phyloP scores from a whole-genome alignment of 2,797 vertebrate species.

The Iguana delicatissima region DNA sequence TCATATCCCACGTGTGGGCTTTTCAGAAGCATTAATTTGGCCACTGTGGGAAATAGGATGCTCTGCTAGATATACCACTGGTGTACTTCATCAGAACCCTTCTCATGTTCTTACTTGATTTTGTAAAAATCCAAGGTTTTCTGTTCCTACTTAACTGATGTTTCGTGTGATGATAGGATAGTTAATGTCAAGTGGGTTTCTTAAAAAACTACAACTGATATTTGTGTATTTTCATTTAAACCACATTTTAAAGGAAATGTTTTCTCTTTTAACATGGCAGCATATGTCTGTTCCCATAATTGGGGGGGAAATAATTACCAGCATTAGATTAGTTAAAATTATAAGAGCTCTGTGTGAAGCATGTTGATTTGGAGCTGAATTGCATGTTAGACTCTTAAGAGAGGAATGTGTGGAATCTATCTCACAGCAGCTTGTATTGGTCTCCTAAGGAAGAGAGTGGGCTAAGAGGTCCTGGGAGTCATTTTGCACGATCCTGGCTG shows the following conservation, averaged over 20 bases:
- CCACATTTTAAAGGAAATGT: slow-evolving; percentile 44
- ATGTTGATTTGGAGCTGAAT: slow-evolving; percentile 55
- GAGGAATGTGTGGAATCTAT: slow-evolving; percentile 31
- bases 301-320: slow-evolving; percentile 57
- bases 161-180: slow-evolving; percentile 17
- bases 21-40: neutral
- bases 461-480: neutral
- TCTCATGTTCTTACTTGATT: slow-evolving; percentile 35
- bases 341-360: slow-evolving; percentile 60
- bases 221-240: slow-evolving; percentile 48
- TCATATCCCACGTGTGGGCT: neutral
- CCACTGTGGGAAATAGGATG: neutral
- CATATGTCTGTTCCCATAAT: slow-evolving; percentile 50
- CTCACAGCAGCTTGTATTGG: neutral
- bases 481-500: neutral
- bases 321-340: slow-evolving; percentile 71
- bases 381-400: slow-evolving; percentile 18
- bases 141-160: neutral
- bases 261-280: slow-evolving; percentile 20
- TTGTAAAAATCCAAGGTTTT: slow-evolving; percentile 39
- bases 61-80: neutral
- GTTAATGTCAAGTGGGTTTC: slow-evolving; percentile 58
- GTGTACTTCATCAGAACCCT: neutral
- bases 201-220: slow-evolving; percentile 39
- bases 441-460: neutral